These are phyloP conservation scores for Mylabris phalerata DNA, from an alignment of 1,140 invertebrate genomes.

Conservation along the genomic window DNA sequence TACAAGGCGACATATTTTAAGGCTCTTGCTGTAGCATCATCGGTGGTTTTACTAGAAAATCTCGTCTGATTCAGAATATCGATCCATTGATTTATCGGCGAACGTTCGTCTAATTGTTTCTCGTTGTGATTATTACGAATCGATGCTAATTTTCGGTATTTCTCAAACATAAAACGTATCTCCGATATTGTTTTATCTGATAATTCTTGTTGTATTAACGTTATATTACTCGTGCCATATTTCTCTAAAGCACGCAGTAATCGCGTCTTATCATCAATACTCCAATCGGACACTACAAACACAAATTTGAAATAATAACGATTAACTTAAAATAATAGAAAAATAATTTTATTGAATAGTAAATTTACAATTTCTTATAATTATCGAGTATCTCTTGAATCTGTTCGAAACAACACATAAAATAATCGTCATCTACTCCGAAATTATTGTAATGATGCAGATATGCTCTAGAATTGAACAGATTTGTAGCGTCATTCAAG, in stretches of 20 bases:
- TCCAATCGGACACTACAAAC: no score
- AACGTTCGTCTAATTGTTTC: not conserved
- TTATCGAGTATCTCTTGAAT: constrained; percentile 44
- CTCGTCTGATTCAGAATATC: constrained; percentile 17
- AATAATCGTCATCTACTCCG: constrained; percentile 45
- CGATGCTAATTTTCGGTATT: constrained; percentile 17
- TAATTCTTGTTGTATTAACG: constrained; percentile 14
- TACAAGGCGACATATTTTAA: constrained; percentile 32
- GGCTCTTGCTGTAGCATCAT: constrained; percentile 23
- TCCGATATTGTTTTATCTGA: constrained; percentile 24
- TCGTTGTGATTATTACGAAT: constrained; percentile 3
- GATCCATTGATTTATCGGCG: constrained; percentile 25
- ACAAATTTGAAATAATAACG: not conserved
- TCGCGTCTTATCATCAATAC: not conserved
- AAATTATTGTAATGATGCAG: constrained; percentile 49
- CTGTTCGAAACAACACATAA: constrained; percentile 45
- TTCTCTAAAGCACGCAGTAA: not conserved
- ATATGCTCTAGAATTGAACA: constrained; percentile 46
- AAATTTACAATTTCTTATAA: constrained; percentile 41
- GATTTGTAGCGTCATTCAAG: constrained; percentile 45
- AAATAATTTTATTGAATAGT: not conserved
- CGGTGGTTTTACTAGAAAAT: not conserved
- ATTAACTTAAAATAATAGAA: not conserved
- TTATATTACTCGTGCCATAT: constrained; percentile 22
- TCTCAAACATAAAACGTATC: constrained; percentile 22